Evolutionary conservation across 2,888 invertebrate species (phyloP).

Genomic region (Dinocampus coccinellae): DNA sequence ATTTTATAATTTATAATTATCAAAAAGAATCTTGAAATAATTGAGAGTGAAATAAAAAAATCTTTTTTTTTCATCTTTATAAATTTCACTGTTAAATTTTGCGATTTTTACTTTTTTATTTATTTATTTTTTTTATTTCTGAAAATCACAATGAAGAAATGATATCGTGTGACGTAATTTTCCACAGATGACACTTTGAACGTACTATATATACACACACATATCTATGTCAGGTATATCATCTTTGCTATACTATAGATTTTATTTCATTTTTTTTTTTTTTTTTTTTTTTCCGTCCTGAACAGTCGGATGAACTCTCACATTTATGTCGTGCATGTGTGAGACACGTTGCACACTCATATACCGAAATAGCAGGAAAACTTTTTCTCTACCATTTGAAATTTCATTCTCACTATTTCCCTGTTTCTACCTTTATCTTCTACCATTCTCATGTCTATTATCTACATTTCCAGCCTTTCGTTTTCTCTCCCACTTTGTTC

Average conservation of each 20-base stretch:
- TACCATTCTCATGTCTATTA: background rate
- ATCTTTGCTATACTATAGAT: background rate
- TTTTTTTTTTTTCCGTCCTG: too few relatives aligned
- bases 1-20: too few relatives aligned
- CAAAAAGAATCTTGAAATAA: background rate
- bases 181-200: constrained; percentile 26
- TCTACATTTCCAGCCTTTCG: background rate
- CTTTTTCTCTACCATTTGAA: constrained; percentile 36
- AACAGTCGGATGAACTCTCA: background rate
- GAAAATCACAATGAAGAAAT: constrained; percentile 36
- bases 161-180: constrained; percentile 40
- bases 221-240: background rate
- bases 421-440: too few relatives aligned
- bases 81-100: too few relatives aligned
- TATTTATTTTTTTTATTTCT: too few relatives aligned
- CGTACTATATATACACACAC: background rate
- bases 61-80: background rate
- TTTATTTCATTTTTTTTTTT: too few relatives aligned
- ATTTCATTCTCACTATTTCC: too few relatives aligned
- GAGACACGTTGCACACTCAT: constrained; percentile 17
- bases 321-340: constrained; percentile 12
- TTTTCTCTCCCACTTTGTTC: constrained; percentile 21
- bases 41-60: background rate
- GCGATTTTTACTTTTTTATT: too few relatives aligned
- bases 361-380: constrained; percentile 33